Conservation (phyloP, 2,797 vertebrate species). For the Acomys russatus region DNA sequence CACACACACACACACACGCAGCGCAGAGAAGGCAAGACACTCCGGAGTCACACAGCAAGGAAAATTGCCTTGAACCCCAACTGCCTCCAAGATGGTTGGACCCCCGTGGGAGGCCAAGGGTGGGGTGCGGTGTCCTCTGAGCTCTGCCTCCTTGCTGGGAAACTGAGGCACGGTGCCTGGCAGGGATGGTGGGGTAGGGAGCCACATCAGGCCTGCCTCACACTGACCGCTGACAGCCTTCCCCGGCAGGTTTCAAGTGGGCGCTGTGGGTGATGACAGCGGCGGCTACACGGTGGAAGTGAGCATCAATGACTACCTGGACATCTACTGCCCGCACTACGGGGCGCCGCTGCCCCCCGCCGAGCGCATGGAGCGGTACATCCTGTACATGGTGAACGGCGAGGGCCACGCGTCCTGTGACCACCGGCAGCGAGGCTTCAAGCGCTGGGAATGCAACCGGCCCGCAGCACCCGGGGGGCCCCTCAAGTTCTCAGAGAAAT, state of each 20-base stretch:
- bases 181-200: no score
- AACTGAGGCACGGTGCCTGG: not conserved
- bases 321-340: conserved; percentile 98
- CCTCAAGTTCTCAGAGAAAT: conserved; percentile 98
- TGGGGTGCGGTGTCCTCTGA: fast-evolving
- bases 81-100: no score
- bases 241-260: conserved; percentile 75
- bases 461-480: conserved; percentile 94
- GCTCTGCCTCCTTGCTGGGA: not conserved
- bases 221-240: not conserved
- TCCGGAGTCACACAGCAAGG: not conserved
- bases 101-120: not conserved
- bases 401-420: conserved; percentile 95
- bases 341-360: conserved; percentile 89
- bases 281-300: conserved; percentile 96
- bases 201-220: fast-evolving
- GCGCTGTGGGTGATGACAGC: conserved; percentile 81
- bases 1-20: no score
- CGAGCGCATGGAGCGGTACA: conserved; percentile 94
- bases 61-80: not conserved
- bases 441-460: conserved; percentile 98
- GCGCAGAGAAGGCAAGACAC: not conserved
- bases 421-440: conserved; percentile 95
- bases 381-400: conserved; percentile 97
- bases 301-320: conserved; percentile 98